Base-by-base conservation (phyloP, 1,140 invertebrate genomes). In the Chymomyza costata region DNA sequence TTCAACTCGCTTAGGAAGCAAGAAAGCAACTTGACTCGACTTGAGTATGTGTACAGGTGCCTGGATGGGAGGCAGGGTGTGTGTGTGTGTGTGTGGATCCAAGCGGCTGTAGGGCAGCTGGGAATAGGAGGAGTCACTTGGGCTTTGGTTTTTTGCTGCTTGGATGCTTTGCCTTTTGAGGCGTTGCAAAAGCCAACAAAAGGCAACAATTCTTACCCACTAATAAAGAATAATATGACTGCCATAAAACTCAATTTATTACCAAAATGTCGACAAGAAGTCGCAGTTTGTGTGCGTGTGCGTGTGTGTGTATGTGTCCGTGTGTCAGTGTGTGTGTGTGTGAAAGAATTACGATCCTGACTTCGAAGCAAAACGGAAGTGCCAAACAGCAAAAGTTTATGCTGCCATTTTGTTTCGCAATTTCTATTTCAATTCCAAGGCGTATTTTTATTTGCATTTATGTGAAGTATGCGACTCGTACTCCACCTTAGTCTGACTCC, bases 191-290 rank as follows among this genome's bases (percentile, higher is more conserved):
- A 80, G 71, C 66, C 66, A 80, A 67, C 62, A 71, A 78, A 78
- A 78, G 67, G 71, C 73, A 78, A 71, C 73, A 78, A 80, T 78
- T 78, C 73, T 78, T 78, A 65, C 52, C 71, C 71, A 80, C 71
- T 78, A 80, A 78, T 78, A 78, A 78, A 80, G 73, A 78, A 78
- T 78, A 80, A 78, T 78, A 78, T 71, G 71, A 80, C 63, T 80
- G 73, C 71, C 71, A 78, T 78, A 78, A 78, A 78, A 78, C 73
- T 80, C 73, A 80, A 78, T 78, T 78, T 78, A 78, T 78, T 80
- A 80, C 71, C 71, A 58, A 80, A 78, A 78, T 76, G 71, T 78
- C 71, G 71, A 78, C 71, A 76, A 56, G 71, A 71, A 70, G 69
- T 25, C 47, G 44, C 41, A 44, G 15, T 25, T n/a, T n/a, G n/a